Percentiles rank a stretch among this genome's conserved stretches.
phyloP scores from a whole-genome alignment of 1,140 invertebrate species.

The Telenomus remus region DNA sequence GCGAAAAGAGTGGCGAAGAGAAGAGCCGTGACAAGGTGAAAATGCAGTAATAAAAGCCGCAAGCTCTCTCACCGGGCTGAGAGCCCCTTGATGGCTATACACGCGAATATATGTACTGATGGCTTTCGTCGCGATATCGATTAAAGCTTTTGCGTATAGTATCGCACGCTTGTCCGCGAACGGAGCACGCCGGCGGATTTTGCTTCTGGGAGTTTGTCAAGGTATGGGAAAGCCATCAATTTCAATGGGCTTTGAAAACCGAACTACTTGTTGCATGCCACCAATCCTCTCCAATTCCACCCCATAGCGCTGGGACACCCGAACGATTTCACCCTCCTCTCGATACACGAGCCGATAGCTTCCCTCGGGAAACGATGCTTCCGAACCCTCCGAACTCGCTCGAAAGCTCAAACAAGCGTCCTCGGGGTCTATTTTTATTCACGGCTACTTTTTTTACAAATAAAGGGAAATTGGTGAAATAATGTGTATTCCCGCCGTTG shows the following conservation, averaged over 20 bases:
- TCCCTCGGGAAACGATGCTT: conserved; percentile 72
- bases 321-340: conserved; percentile 73
- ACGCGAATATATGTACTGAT: conserved; percentile 46
- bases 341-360: conserved; percentile 76
- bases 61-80: conserved; percentile 59
- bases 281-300: conserved; percentile 59
- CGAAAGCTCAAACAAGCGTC: conserved; percentile 60
- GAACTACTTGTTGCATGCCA: conserved; percentile 75
- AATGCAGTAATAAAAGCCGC: conserved; percentile 75
- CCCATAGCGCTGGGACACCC: conserved; percentile 60
- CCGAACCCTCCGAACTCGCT: conserved; percentile 65
- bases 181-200: conserved; percentile 62
- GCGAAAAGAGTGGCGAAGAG: conserved; percentile 70
- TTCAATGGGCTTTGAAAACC: conserved; percentile 77
- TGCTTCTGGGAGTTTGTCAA: conserved; percentile 71
- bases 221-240: conserved; percentile 77
- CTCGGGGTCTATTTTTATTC: conserved; percentile 60
- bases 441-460: conserved; percentile 55
- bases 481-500: conserved; percentile 57
- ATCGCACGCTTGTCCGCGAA: conserved; percentile 72
- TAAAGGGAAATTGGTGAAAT: conserved; percentile 69
- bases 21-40: conserved; percentile 74
- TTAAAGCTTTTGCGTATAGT: conserved; percentile 71
- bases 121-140: conserved; percentile 70
- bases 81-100: conserved; percentile 45